Conservation (phyloP, 2,888 invertebrate genomes). For the Philereme vetulata region DNA sequence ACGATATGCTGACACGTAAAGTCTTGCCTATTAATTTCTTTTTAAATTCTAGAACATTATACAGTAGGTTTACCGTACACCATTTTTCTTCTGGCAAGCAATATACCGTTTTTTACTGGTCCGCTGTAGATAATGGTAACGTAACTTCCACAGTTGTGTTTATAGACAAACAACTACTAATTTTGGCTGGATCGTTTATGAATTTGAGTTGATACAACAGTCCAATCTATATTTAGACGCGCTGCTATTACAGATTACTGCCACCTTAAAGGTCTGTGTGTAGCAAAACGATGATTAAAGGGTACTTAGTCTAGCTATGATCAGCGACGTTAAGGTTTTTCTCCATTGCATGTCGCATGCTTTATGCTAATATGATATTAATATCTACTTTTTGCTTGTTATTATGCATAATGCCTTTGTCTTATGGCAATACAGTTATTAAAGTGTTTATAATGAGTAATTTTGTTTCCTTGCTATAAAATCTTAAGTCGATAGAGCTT, state of each 20-base stretch:
- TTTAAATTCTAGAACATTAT: too few species aligned
- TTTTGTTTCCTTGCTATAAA: too few species aligned
- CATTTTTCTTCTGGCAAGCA: too few species aligned
- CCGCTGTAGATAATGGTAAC: too few species aligned
- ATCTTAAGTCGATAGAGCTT: too few species aligned
- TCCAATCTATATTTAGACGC: conserved; percentile 37
- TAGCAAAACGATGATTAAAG: conserved; percentile 36
- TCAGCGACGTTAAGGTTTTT: conserved; percentile 19
- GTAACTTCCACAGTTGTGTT: too few species aligned
- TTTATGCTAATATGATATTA: conserved; percentile 16
- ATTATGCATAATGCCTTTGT: conserved; percentile 14
- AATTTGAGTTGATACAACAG: conserved; percentile 19
- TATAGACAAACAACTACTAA: too few species aligned
- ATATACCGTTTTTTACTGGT: too few species aligned
- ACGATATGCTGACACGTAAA: too few species aligned
- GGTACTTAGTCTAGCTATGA: conserved; percentile 10
- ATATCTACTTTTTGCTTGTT: conserved; percentile 18
- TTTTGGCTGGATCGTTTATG: too few species aligned
- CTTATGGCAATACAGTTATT: not conserved
- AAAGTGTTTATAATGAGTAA: not conserved
- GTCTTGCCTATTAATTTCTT: too few species aligned
- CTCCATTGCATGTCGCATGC: conserved; percentile 24
- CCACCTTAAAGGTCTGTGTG: conserved; percentile 33
- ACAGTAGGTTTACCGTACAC: too few species aligned
- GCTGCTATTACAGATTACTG: conserved; percentile 42